Conservation (phyloP, 2,797 vertebrate species). For the Petrocephalus schoutedeni region DNA sequence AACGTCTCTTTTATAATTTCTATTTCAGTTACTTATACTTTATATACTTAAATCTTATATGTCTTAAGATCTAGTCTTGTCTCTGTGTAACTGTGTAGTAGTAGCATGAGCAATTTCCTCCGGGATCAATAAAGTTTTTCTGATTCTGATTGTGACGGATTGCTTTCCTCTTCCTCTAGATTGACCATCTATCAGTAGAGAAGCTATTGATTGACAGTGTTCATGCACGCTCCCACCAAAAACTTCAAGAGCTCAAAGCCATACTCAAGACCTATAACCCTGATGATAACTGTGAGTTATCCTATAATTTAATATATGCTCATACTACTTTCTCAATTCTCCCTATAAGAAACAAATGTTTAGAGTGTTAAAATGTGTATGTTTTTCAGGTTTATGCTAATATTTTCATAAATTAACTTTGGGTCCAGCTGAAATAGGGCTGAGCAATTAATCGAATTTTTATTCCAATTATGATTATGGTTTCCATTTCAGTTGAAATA, state of each 20-base stretch:
- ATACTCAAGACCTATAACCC: slow-evolving; percentile 86
- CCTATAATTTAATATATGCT: background rate
- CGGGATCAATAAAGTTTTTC: no score
- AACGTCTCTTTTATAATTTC: no score
- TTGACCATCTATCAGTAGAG: slow-evolving; percentile 95
- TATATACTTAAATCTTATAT: no score
- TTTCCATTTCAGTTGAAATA: no score
- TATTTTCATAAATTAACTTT: background rate
- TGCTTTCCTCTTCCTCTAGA: slow-evolving; percentile 56
- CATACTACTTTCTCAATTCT: background rate
- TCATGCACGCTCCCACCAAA: slow-evolving; percentile 93
- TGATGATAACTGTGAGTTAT: slow-evolving; percentile 84
- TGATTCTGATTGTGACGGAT: background rate
- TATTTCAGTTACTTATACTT: no score
- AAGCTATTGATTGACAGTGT: slow-evolving; percentile 97
- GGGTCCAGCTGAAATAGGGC: background rate
- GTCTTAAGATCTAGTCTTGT: no score
- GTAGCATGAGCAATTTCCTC: no score
- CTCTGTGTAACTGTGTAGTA: no score
- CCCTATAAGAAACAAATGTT: background rate
- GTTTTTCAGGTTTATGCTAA: background rate
- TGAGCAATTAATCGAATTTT: background rate
- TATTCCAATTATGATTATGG: no score
- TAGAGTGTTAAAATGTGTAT: background rate
- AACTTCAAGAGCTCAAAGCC: slow-evolving; percentile 92